phyloP scores from a whole-genome alignment of 2,888 invertebrate species.

The Pachydiplax longipennis region DNA sequence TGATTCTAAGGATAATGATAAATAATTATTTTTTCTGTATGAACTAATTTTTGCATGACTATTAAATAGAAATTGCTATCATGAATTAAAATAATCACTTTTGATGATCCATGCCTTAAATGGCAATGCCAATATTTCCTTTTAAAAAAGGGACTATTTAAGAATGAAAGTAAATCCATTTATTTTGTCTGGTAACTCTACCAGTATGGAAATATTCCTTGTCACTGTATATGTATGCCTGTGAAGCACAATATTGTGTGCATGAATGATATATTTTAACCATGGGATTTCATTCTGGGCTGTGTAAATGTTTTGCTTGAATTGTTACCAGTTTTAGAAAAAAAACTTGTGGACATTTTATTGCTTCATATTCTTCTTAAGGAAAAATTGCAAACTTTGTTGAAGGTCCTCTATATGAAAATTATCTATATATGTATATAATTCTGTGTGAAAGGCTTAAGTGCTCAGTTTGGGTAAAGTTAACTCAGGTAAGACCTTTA shows the following conservation, averaged over 20 bases:
- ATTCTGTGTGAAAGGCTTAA: background rate
- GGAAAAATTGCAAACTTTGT: background rate
- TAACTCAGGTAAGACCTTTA: slow-evolving; percentile 1
- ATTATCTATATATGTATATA: background rate
- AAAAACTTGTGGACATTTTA: background rate
- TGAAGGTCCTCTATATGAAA: background rate
- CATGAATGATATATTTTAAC: background rate
- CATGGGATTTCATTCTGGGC: background rate
- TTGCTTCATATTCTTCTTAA: background rate
- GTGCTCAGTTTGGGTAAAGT: background rate
- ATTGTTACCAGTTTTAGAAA: background rate
- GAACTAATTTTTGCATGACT: too few species aligned
- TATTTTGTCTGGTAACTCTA: too few species aligned
- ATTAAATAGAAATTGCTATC: too few species aligned
- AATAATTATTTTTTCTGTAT: too few species aligned
- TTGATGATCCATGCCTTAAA: too few species aligned
- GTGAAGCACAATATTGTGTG: background rate
- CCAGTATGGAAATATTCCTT: background rate
- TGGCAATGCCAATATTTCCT: too few species aligned
- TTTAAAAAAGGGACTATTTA: too few species aligned
- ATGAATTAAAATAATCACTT: too few species aligned
- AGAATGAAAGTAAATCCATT: too few species aligned
- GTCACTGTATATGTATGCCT: background rate
- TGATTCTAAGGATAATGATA: too few species aligned
- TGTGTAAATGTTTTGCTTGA: background rate